A percentile compares a stretch with the other conserved stretches of the same genome.
phyloP scores from a whole-genome alignment of 2,888 invertebrate species.

The Amorpha juglandis region DNA sequence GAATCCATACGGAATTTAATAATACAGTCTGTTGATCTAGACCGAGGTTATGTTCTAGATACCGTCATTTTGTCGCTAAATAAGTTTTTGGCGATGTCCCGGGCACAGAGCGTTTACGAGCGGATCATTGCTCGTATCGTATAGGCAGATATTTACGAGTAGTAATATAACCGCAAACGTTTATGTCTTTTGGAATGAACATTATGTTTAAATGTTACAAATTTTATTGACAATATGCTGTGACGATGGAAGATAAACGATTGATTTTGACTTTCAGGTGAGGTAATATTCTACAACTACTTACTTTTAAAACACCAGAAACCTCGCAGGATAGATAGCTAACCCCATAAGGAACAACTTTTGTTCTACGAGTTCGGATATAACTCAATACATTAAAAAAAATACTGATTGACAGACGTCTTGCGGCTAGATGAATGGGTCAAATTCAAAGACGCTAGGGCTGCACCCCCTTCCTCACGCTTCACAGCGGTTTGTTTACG shows the following conservation, averaged over 20 bases:
- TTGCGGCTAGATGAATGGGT: too few species aligned
- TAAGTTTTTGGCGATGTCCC: constrained; percentile 37
- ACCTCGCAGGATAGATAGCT: too few species aligned
- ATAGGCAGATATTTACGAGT: constrained; percentile 49
- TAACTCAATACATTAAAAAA: too few species aligned
- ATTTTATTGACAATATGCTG: constrained; percentile 35
- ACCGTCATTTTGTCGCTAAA: constrained; percentile 35
- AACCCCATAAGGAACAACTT: too few species aligned
- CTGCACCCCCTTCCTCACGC: too few species aligned
- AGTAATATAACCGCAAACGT: constrained; percentile 45
- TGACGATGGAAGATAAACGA: constrained; percentile 21
- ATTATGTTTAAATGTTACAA: constrained; percentile 33
- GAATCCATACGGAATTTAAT: constrained; percentile 6
- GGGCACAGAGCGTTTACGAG: constrained; percentile 48
- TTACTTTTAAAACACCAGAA: too few species aligned
- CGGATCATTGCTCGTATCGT: constrained; percentile 47
- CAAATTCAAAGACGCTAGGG: too few species aligned
- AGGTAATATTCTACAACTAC: too few species aligned
- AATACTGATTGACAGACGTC: too few species aligned
- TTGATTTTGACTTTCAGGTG: not conserved
- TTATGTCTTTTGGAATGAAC: constrained; percentile 40
- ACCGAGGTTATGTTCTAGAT: constrained; percentile 9
- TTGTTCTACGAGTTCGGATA: too few species aligned
- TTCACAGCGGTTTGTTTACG: too few species aligned
- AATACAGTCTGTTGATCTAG: constrained; percentile 7